A percentile compares a stretch with the other conserved stretches of the same genome.
Evolutionary conservation across 2,797 vertebrate species (phyloP).

Genomic region (Heteromormyrus szaboi): DNA sequence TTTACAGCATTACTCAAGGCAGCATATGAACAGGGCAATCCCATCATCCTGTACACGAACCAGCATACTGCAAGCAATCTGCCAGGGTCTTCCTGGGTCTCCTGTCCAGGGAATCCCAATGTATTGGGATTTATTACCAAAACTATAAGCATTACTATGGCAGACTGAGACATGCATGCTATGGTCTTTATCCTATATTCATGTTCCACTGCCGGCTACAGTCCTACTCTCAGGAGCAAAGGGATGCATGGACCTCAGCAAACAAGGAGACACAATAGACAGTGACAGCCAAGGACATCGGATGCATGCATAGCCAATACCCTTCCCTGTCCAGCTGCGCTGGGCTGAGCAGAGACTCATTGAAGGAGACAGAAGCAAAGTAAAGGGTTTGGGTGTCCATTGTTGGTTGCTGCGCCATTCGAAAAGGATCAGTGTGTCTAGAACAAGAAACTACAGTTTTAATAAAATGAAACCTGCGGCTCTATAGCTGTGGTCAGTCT

Average conservation of each 20-base stretch:
- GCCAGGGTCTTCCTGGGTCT: constrained; percentile 25
- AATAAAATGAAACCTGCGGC: neutral
- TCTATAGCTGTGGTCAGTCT: neutral
- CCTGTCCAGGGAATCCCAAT: constrained; percentile 42
- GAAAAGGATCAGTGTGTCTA: neutral
- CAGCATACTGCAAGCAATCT: neutral
- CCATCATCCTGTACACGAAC: neutral
- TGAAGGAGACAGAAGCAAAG: constrained; percentile 10
- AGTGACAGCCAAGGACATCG: neutral
- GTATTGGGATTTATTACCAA: constrained; percentile 50
- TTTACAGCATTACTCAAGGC: neutral
- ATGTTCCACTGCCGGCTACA: constrained; percentile 45
- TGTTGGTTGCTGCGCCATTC: neutral
- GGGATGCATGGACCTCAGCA: constrained; percentile 23
- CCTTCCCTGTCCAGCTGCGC: neutral
- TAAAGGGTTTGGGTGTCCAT: neutral
- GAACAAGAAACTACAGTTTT: neutral
- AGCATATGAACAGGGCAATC: neutral
- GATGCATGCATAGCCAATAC: neutral
- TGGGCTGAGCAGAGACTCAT: constrained; percentile 1
- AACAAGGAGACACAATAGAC: constrained; percentile 23
- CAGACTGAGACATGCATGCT: constrained; percentile 27
- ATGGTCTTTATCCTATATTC: constrained; percentile 45
- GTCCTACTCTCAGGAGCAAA: constrained; percentile 20
- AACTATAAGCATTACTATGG: constrained; percentile 45